Conservation (phyloP, 2,888 invertebrate genomes). For the Aporophyla lueneburgensis region DNA sequence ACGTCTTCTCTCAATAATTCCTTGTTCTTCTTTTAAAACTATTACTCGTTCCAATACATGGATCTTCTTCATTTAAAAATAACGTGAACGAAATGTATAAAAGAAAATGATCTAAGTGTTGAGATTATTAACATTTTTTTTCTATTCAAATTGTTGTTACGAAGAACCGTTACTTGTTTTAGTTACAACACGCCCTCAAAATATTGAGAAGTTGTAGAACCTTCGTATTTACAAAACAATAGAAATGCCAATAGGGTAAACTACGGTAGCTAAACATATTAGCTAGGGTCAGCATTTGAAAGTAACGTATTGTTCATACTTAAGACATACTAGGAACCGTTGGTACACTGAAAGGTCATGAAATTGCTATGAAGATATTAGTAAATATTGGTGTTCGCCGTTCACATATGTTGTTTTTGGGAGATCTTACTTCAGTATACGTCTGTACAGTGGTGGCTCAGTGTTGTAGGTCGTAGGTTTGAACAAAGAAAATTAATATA, state of each 20-base stretch:
- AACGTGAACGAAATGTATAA: background rate
- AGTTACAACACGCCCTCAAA: constrained; percentile 30
- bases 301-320: constrained; percentile 32
- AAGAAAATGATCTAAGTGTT: background rate
- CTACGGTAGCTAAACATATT: constrained; percentile 38
- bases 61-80: background rate
- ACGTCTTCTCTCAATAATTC: background rate
- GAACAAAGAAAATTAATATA: no score
- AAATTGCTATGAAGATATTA: background rate
- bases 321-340: constrained; percentile 40
- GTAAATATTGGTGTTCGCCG: no score
- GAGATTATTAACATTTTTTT: background rate
- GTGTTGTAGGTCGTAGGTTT: no score
- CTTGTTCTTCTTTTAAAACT: background rate
- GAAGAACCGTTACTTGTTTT: background rate
- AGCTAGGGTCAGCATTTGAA: constrained; percentile 45
- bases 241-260: constrained; percentile 28
- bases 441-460: no score
- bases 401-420: no score
- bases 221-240: constrained; percentile 49
- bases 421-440: no score
- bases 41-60: background rate
- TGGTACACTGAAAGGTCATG: constrained; percentile 5
- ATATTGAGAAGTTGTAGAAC: constrained; percentile 17
- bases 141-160: background rate